Evolutionary conservation across 1,140 invertebrate genomes (phyloP).

Genomic region (Colletes latitarsis): DNA sequence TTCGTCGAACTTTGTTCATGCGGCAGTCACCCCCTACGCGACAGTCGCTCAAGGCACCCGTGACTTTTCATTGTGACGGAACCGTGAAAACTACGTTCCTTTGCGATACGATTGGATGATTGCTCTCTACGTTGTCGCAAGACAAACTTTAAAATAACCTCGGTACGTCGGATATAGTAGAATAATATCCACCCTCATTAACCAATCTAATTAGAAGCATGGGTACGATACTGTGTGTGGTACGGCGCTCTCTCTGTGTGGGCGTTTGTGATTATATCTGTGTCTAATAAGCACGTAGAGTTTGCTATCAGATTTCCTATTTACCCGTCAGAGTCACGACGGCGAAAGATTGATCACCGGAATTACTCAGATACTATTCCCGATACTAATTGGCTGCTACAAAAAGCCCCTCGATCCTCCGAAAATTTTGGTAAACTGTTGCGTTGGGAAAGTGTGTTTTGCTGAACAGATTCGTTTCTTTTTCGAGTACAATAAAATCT

Average conservation of each 20-base stretch:
- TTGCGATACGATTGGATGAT: neutral
- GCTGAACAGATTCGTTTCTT: neutral
- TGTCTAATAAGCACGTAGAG: conserved; percentile 30
- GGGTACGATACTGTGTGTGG: neutral
- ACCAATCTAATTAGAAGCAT: conserved; percentile 57
- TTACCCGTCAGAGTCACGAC: conserved; percentile 50
- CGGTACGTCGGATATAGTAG: neutral
- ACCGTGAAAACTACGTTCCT: conserved; percentile 42
- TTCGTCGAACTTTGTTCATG: conserved; percentile 61
- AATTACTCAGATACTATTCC: conserved; percentile 57
- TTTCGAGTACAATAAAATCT: no score
- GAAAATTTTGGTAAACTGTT: conserved; percentile 15
- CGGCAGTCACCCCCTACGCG: conserved; percentile 39
- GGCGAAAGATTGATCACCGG: conserved; percentile 55
- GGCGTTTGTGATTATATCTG: conserved; percentile 2
- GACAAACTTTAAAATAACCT: conserved; percentile 28
- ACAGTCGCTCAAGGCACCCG: conserved; percentile 29
- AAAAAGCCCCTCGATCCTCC: conserved; percentile 39
- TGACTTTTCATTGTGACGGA: conserved; percentile 50
- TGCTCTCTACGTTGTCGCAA: conserved; percentile 12
- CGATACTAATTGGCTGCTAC: conserved; percentile 49
- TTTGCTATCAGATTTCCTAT: conserved; percentile 13
- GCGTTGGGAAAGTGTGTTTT: neutral
- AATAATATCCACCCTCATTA: conserved; percentile 53
- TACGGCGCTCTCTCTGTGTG: neutral